A percentile compares a stretch with the other conserved stretches of the same genome.
Conservation (phyloP, 2,113 vertebrate genomes). For the Patagioenas fasciata region DNA sequence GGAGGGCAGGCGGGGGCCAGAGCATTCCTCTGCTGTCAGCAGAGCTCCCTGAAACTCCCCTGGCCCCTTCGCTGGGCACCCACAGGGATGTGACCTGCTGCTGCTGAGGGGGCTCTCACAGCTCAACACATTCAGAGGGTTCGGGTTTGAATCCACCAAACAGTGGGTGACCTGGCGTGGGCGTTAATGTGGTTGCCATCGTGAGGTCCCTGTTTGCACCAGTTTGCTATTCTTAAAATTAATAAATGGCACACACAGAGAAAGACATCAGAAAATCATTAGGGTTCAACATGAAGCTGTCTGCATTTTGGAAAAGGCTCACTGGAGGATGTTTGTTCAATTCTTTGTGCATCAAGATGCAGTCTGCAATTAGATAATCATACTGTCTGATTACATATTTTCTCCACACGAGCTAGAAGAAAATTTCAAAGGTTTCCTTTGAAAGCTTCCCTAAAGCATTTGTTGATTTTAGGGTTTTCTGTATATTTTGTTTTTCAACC, state of each 20-base stretch:
- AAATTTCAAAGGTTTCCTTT: neutral
- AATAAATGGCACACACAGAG: neutral
- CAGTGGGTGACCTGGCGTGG: neutral
- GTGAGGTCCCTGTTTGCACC: neutral
- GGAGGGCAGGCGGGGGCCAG: neutral
- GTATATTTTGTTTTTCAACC: neutral
- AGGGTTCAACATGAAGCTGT: neutral
- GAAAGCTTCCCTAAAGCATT: neutral
- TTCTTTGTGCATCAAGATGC: neutral
- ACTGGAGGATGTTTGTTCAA: neutral
- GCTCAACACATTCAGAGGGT: neutral
- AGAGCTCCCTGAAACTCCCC: neutral
- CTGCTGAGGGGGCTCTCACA: neutral
- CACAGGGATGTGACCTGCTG: neutral
- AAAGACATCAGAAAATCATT: neutral
- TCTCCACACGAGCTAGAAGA: neutral
- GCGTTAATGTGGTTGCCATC: rapidly evolving
- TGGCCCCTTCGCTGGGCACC: rapidly evolving
- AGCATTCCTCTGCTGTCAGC: neutral
- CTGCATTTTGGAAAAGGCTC: constrained; percentile 7
- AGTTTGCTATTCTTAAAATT: neutral
- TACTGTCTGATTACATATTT: neutral
- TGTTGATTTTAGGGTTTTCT: neutral
- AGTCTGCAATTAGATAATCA: neutral
- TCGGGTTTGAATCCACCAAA: neutral